phyloP scores from a whole-genome alignment of 2,888 invertebrate species.

The Caenorhabditis sp. region DNA sequence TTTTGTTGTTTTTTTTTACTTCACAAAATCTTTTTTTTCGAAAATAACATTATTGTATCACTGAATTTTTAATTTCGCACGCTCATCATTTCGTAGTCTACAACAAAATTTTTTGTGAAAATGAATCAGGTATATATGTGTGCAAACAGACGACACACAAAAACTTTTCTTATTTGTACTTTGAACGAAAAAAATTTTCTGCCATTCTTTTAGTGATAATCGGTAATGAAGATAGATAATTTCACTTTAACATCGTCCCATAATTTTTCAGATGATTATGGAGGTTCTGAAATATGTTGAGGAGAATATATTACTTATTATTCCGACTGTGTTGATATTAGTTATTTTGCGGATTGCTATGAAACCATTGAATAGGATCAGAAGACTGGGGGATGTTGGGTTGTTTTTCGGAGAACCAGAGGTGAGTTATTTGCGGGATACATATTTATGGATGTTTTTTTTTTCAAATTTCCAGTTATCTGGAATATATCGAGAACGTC shows the following conservation, averaged over 20 bases:
- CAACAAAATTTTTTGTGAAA: no score
- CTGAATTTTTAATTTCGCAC: no score
- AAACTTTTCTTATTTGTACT: not conserved
- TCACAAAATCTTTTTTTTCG: no score
- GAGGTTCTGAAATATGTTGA: not conserved
- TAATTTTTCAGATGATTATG: not conserved
- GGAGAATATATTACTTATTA: not conserved
- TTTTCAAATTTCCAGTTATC: conserved; percentile 37
- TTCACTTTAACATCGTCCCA: not conserved
- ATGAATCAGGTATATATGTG: no score
- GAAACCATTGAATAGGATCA: conserved; percentile 48
- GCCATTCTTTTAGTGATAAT: not conserved
- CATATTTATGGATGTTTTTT: not conserved
- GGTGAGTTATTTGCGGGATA: conserved; percentile 19
- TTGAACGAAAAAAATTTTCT: not conserved
- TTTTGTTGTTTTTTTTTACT: no score
- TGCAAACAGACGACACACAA: no score
- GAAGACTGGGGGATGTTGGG: conserved; percentile 50
- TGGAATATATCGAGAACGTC: conserved; percentile 46
- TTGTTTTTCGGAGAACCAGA: conserved; percentile 46
- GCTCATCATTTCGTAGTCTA: no score
- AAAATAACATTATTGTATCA: no score
- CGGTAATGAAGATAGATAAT: no score
- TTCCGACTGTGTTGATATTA: not conserved
- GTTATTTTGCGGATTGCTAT: not conserved